Evolutionary conservation across 2,888 invertebrate species (phyloP), one percentile per base, ranked within the genome.

Genomic region (Thera obeliscata): DNA sequence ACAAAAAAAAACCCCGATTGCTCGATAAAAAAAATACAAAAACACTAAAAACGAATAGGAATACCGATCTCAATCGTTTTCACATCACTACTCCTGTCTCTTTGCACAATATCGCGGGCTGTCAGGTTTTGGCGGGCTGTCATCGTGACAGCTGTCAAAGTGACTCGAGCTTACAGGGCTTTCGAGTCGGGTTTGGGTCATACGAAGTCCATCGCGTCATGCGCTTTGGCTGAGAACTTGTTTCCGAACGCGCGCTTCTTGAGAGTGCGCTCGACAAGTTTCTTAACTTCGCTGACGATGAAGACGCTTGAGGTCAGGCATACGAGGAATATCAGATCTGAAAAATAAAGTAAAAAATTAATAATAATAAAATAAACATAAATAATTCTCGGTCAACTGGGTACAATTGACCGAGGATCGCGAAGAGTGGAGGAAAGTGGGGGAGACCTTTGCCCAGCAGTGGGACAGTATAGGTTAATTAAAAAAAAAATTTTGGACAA

Each of bases 221-320:
- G 91, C 36, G 88, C 79, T 84, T 93, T 92, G 81, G 85, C 76
- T 78, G 93, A 79, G 87, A 86, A 90, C 84, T 90, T 90, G 74
- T 72, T 75, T 2, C 88, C 87, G 66, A 82, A 79, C 2, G 88
- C 76, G 0, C 91, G 88, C 85, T 95, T 95, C 86, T 96, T 96
- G 81, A 97, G 85, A 7, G 95, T 94, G 8, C 97, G 95, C 87
- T 98, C 98, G 74, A 97, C 89, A 74, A 97, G 94, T 86, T 99
- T 99, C 90, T 98, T 98, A 43, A 98, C 87, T 92, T 99, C 99
- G 71, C 98, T 97, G 67, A 98, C 96, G 66, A 98, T 94, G 92
- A 99, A 98, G 61, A 99, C 99, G 75, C 98, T 97, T n/a, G 99
- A 99, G 35, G 99, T 98, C 67, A 99, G 94, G 76, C 96, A 95